Conservation (phyloP, 2,888 invertebrate species). For the Eupithecia exiguata region DNA sequence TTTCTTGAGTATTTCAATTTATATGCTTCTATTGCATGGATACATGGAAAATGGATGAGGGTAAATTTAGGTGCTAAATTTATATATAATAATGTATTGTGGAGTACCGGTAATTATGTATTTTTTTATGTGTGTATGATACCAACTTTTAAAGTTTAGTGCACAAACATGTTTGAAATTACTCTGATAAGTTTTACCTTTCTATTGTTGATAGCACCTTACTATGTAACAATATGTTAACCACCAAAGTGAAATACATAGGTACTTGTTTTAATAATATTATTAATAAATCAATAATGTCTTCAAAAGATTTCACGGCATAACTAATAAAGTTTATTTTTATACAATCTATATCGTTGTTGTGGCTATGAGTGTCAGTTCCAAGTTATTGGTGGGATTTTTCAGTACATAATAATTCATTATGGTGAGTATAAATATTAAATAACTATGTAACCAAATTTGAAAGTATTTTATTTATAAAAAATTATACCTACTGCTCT, state of each 20-base stretch:
- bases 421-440: constrained; percentile 46
- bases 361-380: constrained; percentile 24
- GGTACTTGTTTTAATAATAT: neutral
- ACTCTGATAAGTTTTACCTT: neutral
- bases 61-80: constrained; percentile 54
- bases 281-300: neutral
- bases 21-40: constrained; percentile 13
- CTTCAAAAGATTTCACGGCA: neutral
- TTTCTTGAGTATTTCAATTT: neutral
- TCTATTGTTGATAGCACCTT: neutral
- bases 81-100: constrained; percentile 36
- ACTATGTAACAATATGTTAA: neutral
- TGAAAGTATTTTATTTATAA: constrained; percentile 42
- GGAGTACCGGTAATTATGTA: constrained; percentile 39
- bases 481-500: constrained; percentile 33
- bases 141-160: neutral
- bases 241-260: neutral
- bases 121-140: neutral
- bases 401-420: constrained; percentile 51
- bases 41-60: constrained; percentile 48
- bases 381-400: constrained; percentile 43
- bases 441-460: constrained; percentile 34
- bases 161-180: neutral
- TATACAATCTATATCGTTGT: constrained; percentile 12
- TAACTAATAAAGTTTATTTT: constrained; percentile 2